Evolutionary conservation across 2,888 invertebrate genomes (phyloP).

Genomic region (Diachrysia chrysitis): DNA sequence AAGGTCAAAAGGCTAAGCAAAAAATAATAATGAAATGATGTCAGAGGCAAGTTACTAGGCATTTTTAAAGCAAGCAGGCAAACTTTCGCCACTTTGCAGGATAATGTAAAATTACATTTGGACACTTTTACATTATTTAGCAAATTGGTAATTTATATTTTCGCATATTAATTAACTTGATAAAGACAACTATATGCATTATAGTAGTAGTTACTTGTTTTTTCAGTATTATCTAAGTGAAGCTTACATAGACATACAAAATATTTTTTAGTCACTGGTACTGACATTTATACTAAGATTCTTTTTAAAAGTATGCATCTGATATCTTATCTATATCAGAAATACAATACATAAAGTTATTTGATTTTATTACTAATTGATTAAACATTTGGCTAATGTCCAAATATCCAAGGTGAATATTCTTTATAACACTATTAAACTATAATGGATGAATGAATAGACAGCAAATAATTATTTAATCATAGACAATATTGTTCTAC

Average conservation of each 20-base stretch:
- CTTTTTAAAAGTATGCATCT: not conserved
- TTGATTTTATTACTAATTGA: not conserved
- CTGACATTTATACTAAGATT: not conserved
- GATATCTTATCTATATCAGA: not conserved
- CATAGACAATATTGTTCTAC: not conserved
- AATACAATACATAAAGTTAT: too few relatives aligned
- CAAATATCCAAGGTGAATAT: slow-evolving; percentile 4
- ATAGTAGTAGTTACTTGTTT: too few relatives aligned
- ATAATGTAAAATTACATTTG: too few relatives aligned
- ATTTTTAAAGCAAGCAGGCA: not conserved
- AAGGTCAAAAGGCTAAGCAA: not conserved
- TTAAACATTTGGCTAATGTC: not conserved
- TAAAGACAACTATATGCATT: not conserved
- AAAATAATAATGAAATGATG: not conserved
- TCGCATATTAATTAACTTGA: not conserved
- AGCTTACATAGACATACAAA: too few relatives aligned
- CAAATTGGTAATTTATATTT: not conserved
- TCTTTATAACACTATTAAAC: not conserved
- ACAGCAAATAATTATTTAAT: not conserved
- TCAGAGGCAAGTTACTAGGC: not conserved
- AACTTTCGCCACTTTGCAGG: not conserved
- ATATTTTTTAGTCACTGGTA: too few relatives aligned
- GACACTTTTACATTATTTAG: too few relatives aligned
- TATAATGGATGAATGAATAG: not conserved
- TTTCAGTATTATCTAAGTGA: too few relatives aligned